phyloP scores from a whole-genome alignment of 2,113 vertebrate species.

The Bothrops jararaca region DNA sequence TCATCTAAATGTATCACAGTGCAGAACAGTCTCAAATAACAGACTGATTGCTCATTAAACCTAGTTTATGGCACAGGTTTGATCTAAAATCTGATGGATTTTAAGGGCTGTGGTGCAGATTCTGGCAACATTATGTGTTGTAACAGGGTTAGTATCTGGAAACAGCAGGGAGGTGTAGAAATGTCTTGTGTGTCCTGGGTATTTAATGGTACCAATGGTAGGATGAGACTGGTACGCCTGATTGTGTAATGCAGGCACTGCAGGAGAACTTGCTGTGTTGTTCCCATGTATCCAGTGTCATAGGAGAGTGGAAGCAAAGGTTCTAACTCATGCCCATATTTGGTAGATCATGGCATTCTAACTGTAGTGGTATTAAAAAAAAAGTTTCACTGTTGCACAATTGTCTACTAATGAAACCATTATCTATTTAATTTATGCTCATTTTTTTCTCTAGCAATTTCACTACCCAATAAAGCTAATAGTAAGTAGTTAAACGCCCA shows the following conservation, averaged over 20 bases:
- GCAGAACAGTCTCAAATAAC: neutral
- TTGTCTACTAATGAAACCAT: neutral
- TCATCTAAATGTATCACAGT: neutral
- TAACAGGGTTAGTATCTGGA: neutral
- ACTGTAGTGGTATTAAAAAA: neutral
- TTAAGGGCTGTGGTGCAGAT: neutral
- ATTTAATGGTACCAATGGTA: neutral
- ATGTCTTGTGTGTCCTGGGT: neutral
- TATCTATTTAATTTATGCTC: neutral
- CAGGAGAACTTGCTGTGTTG: neutral
- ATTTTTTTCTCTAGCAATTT: neutral
- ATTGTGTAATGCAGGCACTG: neutral
- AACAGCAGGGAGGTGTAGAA: neutral
- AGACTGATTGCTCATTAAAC: neutral
- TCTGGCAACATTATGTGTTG: neutral
- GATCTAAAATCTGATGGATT: neutral
- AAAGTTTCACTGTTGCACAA: neutral
- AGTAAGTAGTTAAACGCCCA: neutral
- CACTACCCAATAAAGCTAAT: neutral
- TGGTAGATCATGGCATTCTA: neutral
- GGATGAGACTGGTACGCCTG: neutral
- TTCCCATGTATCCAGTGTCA: neutral
- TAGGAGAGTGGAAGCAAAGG: neutral
- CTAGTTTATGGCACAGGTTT: neutral
- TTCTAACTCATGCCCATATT: neutral